Evolutionary conservation across 2,797 vertebrate genomes (phyloP), one percentile per base, ranked within the genome.

Genomic region (Anableps anableps): DNA sequence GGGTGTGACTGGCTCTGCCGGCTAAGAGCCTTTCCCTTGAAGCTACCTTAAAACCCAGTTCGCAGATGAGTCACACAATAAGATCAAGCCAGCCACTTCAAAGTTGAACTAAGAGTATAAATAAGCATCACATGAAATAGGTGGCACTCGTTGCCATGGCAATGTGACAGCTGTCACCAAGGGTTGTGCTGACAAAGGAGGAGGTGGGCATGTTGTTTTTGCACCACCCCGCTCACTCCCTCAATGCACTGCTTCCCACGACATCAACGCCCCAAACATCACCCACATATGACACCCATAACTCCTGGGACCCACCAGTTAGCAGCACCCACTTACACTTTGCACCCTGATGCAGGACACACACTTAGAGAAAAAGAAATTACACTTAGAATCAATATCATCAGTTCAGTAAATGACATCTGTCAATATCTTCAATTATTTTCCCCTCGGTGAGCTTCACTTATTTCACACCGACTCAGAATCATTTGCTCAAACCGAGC

Each of bases 61-160:
- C 77, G 78, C 26, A 66, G 74, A 83, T 85, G 85, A 91, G 34
- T 90, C 87, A 85, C 29, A 79, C 79, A 73, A 81, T 83, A 51
- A 82, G 82, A 88, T 89, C 79, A 81, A 85, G 82, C 76, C 80
- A 76, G 83, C 50, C 79, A 72, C 78, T 88, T 86, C 75, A 86
- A 92, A 90, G 83, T 92, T 89, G 80, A 87, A 83, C 84, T 48
- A 74, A 82, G 89, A 86, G 86, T 90, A 91, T 89, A 93, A 93
- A 94, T 93, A 93, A 91, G 80, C 77, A 77, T 72, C 1, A 74
- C 68, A 79, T 88, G 77, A 79, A 87, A 88, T 77, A 80, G 80
- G 86, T 85, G 87, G 81, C 83, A 82, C 75, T 64, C 0, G 83
- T 93, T 93, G 85, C 91, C 80, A 79, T 87, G 83, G 86, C 5